Base-by-base conservation (phyloP, 2,113 vertebrate species). In the Tor tambroides region DNA sequence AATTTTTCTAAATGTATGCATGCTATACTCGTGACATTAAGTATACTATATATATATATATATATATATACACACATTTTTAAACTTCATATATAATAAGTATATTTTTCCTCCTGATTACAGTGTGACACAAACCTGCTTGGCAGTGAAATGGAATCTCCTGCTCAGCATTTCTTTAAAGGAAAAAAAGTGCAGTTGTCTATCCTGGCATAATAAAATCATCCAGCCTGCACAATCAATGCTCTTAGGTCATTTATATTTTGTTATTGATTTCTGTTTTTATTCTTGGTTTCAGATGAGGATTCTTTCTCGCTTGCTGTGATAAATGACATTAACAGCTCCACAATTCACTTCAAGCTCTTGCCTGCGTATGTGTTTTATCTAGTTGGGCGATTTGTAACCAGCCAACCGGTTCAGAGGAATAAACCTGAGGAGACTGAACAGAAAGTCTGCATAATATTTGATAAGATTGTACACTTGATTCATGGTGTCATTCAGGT, bases 301-400 rank as follows among this genome's bases (percentile, higher is more conserved):
- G 97, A 97, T 65, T 91, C 95, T 84, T 97, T 99, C 92, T 93
- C 99, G 65, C 96, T 95, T 77, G 97, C 97, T 51, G 95, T 98
- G 89, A 96, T 99, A 89, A 97, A 96, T 87, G 97, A 97, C 88
- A 96, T 97, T 30, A 98, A 97, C 90, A 98, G 97, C 91, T 97
- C 97, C 0, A 98, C 97, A 0, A 96, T 98, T 43, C 97, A 98
- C 85, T 99, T 98, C 90, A 97, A 97, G 89, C 92, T 99, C 41
- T 98, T 97, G 0, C 98, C 97, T 2, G 98, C 97, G 0, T 99
- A 98, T 5, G 94, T 95, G 41, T 90, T 99, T 9, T 99, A 99
- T 11, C 96, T 97, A 88, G 94, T 93, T 0, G 95, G 95, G 77
- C 97, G 96, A 92, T 96, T 95, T 77, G 95, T 96, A 86, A 93